Conservation (phyloP, 1,140 invertebrate species). For the Caenorhabditis inopinata region DNA sequence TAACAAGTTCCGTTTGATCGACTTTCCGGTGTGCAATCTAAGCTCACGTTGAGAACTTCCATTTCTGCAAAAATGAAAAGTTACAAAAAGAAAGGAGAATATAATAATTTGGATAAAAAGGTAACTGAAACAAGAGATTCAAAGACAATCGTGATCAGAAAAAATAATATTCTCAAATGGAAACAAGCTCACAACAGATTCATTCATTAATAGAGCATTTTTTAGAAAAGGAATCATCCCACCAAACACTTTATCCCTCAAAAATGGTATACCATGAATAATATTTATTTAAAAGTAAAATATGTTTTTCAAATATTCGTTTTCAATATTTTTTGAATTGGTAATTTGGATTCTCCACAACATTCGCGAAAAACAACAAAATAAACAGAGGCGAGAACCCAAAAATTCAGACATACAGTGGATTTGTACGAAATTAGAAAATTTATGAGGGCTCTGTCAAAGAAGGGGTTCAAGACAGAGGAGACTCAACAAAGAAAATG, state of each 20-base stretch:
- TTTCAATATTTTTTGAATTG: background rate
- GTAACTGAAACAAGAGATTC: too few relatives aligned
- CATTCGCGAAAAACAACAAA: background rate
- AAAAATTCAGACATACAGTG: background rate
- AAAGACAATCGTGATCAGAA: too few relatives aligned
- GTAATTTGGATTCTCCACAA: too few relatives aligned
- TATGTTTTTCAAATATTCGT: background rate
- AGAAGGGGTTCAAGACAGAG: background rate
- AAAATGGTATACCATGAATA: too few relatives aligned
- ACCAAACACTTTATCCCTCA: too few relatives aligned
- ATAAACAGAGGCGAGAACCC: background rate
- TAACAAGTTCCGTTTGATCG: conserved; percentile 41
- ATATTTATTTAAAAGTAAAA: background rate
- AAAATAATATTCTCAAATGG: too few relatives aligned
- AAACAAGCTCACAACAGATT: too few relatives aligned
- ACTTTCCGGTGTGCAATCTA: background rate
- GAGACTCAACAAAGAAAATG: background rate
- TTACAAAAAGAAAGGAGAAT: background rate
- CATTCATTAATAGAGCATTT: too few relatives aligned
- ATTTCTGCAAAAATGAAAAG: background rate
- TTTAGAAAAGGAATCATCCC: too few relatives aligned
- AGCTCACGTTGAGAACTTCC: background rate
- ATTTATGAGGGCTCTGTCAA: background rate
- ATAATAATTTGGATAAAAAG: background rate
- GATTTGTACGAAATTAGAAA: conserved; percentile 30